phyloP scores from a whole-genome alignment of 1,140 invertebrate genomes.

The Augochlora pura region DNA sequence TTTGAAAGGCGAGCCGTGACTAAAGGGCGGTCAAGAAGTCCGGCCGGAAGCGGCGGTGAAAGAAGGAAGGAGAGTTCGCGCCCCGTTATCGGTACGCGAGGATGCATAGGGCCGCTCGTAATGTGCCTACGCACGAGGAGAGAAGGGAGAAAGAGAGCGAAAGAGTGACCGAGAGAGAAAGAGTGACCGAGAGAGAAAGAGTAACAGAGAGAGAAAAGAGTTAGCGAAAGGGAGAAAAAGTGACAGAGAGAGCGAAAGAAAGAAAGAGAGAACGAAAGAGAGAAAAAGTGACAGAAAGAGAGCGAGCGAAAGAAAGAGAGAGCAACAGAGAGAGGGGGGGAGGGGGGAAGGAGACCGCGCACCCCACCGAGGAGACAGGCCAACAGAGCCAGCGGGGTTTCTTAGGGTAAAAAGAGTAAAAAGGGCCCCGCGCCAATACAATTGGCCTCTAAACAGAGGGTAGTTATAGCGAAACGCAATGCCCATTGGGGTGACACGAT shows the following conservation, averaged over 20 bases:
- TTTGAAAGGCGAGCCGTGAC: constrained; percentile 20
- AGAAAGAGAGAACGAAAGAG: no score
- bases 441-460: constrained; percentile 61
- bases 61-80: background rate
- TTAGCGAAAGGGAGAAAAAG: no score
- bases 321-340: no score
- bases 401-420: constrained; percentile 50
- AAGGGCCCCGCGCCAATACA: constrained; percentile 51
- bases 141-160: background rate
- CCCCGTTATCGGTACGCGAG: constrained; percentile 30
- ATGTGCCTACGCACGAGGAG: constrained; percentile 12
- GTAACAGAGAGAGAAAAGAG: no score
- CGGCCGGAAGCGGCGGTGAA: background rate
- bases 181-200: no score
- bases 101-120: constrained; percentile 16
- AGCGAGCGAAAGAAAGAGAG: no score
- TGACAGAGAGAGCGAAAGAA: no score
- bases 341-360: constrained; percentile 26
- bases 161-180: no score
- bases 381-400: constrained; percentile 60
- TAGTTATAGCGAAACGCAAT: constrained; percentile 60
- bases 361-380: constrained; percentile 49
- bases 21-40: constrained; percentile 36
- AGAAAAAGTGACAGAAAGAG: no score
- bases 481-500: constrained; percentile 41